These are phyloP conservation scores for Sialia sialis DNA, from an alignment of 2,113 vertebrate genomes.

Conservation along the genomic window DNA sequence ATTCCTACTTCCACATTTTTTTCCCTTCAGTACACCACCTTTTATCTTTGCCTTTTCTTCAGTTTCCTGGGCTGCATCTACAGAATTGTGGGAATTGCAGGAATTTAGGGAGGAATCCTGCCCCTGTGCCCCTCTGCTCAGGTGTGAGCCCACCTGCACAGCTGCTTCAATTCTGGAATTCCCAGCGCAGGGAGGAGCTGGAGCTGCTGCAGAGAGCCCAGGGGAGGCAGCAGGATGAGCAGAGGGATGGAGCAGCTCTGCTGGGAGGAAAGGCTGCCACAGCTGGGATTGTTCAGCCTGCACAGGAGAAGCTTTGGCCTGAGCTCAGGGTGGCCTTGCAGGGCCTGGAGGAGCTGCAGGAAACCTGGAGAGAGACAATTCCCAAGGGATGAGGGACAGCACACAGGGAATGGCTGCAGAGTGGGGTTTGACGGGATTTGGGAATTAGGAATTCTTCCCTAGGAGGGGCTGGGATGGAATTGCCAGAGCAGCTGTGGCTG, in stretches of 20 bases:
- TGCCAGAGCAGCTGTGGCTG: not conserved
- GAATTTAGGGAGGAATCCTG: not conserved
- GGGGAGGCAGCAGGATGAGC: not conserved
- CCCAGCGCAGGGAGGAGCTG: not conserved
- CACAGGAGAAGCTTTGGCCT: too few species aligned
- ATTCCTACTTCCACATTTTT: not conserved
- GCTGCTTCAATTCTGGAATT: not conserved
- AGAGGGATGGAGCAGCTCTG: too few species aligned
- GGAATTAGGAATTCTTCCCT: not conserved
- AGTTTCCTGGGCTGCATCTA: not conserved
- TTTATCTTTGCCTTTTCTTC: not conserved
- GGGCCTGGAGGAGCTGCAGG: too few species aligned
- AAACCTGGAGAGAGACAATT: too few species aligned
- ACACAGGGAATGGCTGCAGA: too few species aligned
- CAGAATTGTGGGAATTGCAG: not conserved
- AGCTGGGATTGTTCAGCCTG: too few species aligned
- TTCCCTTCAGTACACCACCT: not conserved
- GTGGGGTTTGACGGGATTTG: fast-evolving
- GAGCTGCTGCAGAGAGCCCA: not conserved
- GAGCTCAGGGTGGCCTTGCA: too few species aligned
- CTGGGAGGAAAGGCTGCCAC: too few species aligned
- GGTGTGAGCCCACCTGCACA: not conserved
- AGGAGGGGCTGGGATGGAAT: not conserved
- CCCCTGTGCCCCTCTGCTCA: fast-evolving
- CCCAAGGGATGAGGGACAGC: too few species aligned